Conservation (phyloP, 2,797 vertebrate genomes). For the Okamejei kenojei region DNA sequence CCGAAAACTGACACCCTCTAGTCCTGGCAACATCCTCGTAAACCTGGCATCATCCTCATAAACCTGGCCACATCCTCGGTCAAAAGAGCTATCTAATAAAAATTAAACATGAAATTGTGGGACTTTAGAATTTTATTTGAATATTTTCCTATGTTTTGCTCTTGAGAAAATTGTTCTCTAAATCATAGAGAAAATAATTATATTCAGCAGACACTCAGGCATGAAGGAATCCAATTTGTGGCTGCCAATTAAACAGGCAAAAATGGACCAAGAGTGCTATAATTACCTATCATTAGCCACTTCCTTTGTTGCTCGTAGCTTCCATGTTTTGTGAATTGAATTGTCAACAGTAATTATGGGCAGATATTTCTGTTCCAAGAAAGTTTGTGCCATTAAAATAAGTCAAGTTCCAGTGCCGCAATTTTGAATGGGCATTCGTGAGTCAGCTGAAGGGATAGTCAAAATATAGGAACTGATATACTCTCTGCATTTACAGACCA, state of each 20-base stretch:
- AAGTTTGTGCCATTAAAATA: neutral
- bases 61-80: too few species aligned
- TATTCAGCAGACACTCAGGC: neutral
- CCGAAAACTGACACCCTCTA: too few species aligned
- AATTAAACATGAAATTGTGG: neutral
- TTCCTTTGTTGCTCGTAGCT: constrained; percentile 2
- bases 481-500: neutral
- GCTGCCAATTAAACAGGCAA: constrained; percentile 21
- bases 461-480: neutral
- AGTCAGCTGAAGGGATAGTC: neutral
- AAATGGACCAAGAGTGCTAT: constrained; percentile 1
- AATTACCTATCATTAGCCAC: constrained; percentile 28
- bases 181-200: constrained; percentile 8
- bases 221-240: constrained; percentile 27
- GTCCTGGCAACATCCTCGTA: too few species aligned
- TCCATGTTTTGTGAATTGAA: constrained; percentile 21
- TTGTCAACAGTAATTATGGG: constrained; percentile 28
- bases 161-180: constrained; percentile 12
- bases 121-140: neutral
- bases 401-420: neutral
- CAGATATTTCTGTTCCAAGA: neutral
- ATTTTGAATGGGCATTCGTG: neutral
- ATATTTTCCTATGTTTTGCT: neutral
- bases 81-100: neutral
- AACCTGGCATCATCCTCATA: too few species aligned